phyloP scores from a whole-genome alignment of 2,797 vertebrate species.

The Spinus pinus region DNA sequence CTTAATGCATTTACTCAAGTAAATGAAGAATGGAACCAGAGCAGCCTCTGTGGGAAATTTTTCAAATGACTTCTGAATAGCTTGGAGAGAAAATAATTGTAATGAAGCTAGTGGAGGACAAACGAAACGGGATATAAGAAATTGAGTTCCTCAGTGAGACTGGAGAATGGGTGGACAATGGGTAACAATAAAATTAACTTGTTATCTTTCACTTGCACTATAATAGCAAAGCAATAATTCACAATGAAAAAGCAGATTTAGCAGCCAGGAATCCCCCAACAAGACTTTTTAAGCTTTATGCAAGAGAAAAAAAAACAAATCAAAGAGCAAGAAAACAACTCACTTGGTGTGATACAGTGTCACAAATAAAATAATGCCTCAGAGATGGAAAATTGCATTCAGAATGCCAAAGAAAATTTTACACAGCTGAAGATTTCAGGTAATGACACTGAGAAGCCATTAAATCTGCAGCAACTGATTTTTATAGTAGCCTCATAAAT shows the following conservation, averaged over 20 bases:
- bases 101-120: neutral
- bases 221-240: neutral
- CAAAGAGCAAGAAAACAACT: neutral
- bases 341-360: neutral
- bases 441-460: neutral
- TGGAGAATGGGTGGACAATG: neutral
- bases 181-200: neutral
- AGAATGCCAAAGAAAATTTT: neutral
- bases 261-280: neutral
- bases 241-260: neutral
- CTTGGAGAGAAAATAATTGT: neutral
- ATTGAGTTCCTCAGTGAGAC: neutral
- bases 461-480: neutral
- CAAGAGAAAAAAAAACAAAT: neutral
- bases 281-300: neutral
- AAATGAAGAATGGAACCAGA: neutral
- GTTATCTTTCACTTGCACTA: neutral
- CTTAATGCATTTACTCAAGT: neutral
- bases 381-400: neutral
- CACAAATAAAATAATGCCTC: neutral
- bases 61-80: neutral
- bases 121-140: neutral
- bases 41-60: neutral
- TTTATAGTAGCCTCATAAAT: neutral
- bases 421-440: neutral